Base-by-base conservation (phyloP, 2,888 invertebrate genomes). In the Caradrina clavipalpis region DNA sequence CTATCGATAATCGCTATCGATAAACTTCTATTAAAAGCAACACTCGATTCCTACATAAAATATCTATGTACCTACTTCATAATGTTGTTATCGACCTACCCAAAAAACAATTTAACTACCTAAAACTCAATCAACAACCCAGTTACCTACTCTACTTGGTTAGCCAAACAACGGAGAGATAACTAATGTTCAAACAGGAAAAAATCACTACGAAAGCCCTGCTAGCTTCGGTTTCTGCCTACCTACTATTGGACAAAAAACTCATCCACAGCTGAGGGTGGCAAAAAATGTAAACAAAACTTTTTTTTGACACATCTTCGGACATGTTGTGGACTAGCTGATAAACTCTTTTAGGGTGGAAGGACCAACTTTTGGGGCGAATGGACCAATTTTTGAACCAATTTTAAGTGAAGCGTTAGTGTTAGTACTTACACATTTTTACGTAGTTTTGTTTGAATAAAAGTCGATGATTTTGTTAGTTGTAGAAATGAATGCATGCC, bases 251-350 rank as follows among this genome's bases (percentile, higher is more conserved):
- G 65, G 66, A 76, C 75, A 80, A 90, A 87, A 90, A 90, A 87
- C 78, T 76, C 74, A 80, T 73, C 84, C 85, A 82, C 88, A 88
- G 89, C 85, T 88, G 86, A 78, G 76, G 61, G 51, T 54, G 55
- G 86, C 74, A 92, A 92, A 92, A 91, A 90, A 86, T 86, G 88
- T 92, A 91, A 91, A 92, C 92, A 92, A 86, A 82, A 72, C 80
- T 85, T 88, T 91, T 88, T 90, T 87, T 76, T 69, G 62, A 68
- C 62, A 71, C 85, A 81, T 69, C 86, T 81, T 88, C 76, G 87
- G 88, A 88, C 89, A 87, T 80, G 83, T 79, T 85, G 81, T 86
- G 86, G 87, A 84, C 87, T 81, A 56, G 73, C 53, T 67, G 84
- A 87, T 86, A 87, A 26, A 83, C 76, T 63, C 60, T 74, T 75